Conservation (phyloP, 2,888 invertebrate species). For the Lasius platythorax region DNA sequence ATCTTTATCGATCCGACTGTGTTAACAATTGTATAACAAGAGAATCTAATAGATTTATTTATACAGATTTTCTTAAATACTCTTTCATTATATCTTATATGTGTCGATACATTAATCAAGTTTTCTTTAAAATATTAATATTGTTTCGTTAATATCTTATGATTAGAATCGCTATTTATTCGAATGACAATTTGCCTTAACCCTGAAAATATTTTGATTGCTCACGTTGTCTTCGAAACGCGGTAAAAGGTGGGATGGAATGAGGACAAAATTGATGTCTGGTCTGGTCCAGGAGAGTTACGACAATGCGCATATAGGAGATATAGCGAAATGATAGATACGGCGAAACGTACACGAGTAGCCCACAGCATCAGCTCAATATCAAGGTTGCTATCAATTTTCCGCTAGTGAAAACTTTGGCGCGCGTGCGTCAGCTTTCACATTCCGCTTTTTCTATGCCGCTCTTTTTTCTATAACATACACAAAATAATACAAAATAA, state of each 20-base stretch:
- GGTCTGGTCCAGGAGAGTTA: slow-evolving; percentile 22
- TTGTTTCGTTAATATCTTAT: neutral
- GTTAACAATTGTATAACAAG: neutral
- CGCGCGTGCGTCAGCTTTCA: slow-evolving; percentile 43
- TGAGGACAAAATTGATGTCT: slow-evolving; percentile 32
- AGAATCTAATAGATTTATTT: too few species aligned
- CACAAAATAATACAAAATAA: neutral
- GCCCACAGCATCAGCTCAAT: slow-evolving; percentile 52
- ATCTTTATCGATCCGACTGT: neutral
- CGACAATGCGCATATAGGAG: slow-evolving; percentile 34
- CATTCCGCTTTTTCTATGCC: neutral
- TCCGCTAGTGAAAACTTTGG: slow-evolving; percentile 44
- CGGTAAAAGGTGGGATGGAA: neutral
- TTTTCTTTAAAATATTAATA: neutral
- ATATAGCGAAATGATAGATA: slow-evolving; percentile 42
- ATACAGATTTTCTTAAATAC: neutral
- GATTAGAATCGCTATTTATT: slow-evolving; percentile 5
- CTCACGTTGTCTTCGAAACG: neutral
- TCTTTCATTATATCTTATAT: neutral
- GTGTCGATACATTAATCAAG: neutral
- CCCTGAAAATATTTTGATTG: neutral
- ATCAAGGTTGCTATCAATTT: slow-evolving; percentile 64
- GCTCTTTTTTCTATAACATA: slow-evolving; percentile 1
- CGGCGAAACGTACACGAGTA: slow-evolving; percentile 28
- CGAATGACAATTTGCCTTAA: neutral